These are phyloP conservation scores for Menura novaehollandiae DNA, from an alignment of 2,113 vertebrate genomes.

Conservation along the genomic window DNA sequence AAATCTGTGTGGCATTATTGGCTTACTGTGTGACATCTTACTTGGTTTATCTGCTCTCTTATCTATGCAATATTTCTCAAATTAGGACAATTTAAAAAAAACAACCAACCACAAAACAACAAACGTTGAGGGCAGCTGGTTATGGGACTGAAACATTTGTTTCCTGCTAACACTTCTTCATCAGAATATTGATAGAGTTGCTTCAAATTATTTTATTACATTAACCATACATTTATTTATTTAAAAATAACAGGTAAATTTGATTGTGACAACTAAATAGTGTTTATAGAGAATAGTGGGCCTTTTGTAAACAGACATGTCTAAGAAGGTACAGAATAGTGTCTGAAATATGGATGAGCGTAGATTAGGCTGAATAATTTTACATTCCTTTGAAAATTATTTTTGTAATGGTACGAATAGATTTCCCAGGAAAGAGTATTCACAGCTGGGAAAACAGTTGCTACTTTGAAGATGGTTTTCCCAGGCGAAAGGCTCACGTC, in stretches of 20 bases:
- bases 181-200: background rate
- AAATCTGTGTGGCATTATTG: background rate
- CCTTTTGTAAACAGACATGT: background rate
- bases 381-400: constrained; percentile 70
- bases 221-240: background rate
- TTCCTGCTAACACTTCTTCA: background rate
- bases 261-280: background rate
- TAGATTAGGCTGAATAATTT: constrained; percentile 63
- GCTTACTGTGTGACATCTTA: background rate
- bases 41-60: background rate
- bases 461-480: constrained; percentile 81
- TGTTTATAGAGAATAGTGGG: background rate
- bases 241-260: background rate
- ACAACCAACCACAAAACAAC: background rate
- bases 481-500: constrained; percentile 71
- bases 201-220: background rate
- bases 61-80: background rate
- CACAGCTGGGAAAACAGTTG: constrained; percentile 82
- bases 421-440: constrained; percentile 77
- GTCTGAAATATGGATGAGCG: constrained; percentile 50
- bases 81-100: background rate
- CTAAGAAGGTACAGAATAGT: background rate
- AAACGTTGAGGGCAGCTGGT: background rate
- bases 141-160: background rate
- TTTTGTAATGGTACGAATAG: constrained; percentile 67